Conservation (phyloP, 2,113 vertebrate genomes). For the Cynoglossus semilaevis region DNA sequence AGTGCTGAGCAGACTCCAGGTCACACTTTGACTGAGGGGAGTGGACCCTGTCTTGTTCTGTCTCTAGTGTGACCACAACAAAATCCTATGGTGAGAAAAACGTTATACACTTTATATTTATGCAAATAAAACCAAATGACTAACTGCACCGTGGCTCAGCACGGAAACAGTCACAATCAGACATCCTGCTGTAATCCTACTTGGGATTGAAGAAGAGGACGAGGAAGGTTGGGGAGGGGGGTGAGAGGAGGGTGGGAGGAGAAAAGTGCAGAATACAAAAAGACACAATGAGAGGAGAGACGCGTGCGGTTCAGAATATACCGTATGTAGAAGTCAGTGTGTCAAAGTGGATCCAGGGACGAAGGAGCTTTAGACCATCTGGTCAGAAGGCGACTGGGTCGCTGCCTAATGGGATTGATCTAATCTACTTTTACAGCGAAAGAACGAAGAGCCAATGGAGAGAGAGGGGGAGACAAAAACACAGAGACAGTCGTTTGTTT, state of each 20-base stretch:
- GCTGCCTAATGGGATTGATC: constrained; percentile 59
- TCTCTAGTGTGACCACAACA: too few species aligned
- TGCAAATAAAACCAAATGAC: not conserved
- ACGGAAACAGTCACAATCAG: not conserved
- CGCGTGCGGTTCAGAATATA: constrained; percentile 1
- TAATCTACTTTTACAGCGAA: constrained; percentile 56
- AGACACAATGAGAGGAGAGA: not conserved
- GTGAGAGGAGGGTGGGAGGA: not conserved
- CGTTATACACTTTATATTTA: not conserved
- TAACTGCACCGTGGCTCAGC: too few species aligned
- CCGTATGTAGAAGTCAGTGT: constrained; percentile 43
- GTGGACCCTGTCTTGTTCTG: too few species aligned
- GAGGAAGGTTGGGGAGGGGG: not conserved
- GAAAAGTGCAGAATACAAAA: too few species aligned
- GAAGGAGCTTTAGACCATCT: constrained; percentile 44
- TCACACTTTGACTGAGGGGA: too few species aligned
- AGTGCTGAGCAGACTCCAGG: too few species aligned
- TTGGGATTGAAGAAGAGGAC: constrained; percentile 13
- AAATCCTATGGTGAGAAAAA: too few species aligned
- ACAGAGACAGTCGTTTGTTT: not conserved
- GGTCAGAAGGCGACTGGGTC: constrained; percentile 56
- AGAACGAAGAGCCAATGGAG: constrained; percentile 2
- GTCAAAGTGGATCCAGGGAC: constrained; percentile 27
- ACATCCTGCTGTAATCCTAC: constrained; percentile 38
- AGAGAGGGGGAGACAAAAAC: not conserved